phyloP scores from a whole-genome alignment of 2,113 vertebrate genomes.

The Platanista minor region DNA sequence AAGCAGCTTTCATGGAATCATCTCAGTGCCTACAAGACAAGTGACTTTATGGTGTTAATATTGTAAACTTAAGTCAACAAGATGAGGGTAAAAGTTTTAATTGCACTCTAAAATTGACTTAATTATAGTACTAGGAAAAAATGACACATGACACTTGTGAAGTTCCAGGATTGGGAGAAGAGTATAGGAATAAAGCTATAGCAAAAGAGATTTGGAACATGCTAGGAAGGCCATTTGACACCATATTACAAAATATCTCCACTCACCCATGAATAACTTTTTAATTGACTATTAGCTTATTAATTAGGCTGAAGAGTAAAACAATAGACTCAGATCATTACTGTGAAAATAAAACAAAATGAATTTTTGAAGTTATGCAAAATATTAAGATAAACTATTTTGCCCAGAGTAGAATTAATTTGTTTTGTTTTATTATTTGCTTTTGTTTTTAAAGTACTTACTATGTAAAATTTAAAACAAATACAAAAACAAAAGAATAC shows the following conservation, averaged over 20 bases:
- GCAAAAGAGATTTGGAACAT: background rate
- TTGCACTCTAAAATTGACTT: background rate
- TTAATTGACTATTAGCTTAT: background rate
- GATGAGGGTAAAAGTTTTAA: background rate
- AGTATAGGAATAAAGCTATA: background rate
- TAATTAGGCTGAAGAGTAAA: background rate
- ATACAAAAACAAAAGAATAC: too few species aligned
- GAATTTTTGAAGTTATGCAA: slow-evolving; percentile 3
- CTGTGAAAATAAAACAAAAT: slow-evolving; percentile 15
- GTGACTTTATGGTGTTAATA: background rate
- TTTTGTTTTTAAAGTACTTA: too few species aligned
- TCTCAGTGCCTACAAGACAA: background rate
- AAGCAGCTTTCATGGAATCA: background rate
- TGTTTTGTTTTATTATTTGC: background rate
- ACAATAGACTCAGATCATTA: background rate
- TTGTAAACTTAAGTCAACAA: background rate
- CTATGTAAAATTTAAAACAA: too few species aligned
- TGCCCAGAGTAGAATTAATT: slow-evolving; percentile 4
- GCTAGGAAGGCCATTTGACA: background rate
- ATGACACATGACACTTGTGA: background rate
- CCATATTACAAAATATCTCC: background rate
- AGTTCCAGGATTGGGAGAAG: background rate
- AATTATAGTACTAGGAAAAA: background rate
- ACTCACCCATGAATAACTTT: background rate
- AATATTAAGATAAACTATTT: background rate